Base-by-base conservation (phyloP, 2,797 vertebrate species). In the Hydrocynus forskahlii region DNA sequence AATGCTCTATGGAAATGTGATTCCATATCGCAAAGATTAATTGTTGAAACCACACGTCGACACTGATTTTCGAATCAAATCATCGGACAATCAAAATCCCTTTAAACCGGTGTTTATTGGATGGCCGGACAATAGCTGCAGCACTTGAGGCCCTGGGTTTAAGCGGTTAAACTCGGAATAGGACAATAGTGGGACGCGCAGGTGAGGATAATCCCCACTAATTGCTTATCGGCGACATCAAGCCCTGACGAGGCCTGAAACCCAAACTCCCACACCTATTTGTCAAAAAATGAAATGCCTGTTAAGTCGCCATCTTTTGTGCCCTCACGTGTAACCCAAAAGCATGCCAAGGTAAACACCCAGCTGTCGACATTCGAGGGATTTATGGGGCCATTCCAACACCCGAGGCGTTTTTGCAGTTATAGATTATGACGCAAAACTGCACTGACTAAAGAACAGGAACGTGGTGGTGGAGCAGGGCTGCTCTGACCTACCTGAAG, bases 161-260 rank as follows among this genome's bases (percentile, higher is more conserved):
- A 82, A 84, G 75, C 72, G 62, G 21, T 43, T 78, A 52, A 74
- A 80, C 60, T 76, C 70, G 76, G 50, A 62, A 55, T 21, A 55
- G 23, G 64, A 90, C 91, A 91, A 90, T 85, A 16, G 87, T 8
- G 84, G 21, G 29, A 75, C 62, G 85, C 66, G 59, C 67, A 91
- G 89, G 90, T 92, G 92, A 91, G 83, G 91, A 94, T 94, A 93
- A 95, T 95, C 94, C 91, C 40, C 45, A 87, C 85, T 94, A 93
- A 95, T 94, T 93, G 92, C 88, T 92, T 88, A 93, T 92, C 76
- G 82, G 76, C 78, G 87, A 66, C 86, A 87, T 88, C 90, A 91
- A 89, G 79, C 75, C 80, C 78, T 89, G 81, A 54, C 54, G 50
- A 84, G 71, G 89, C 86, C 87, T 91, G 93, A 94, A 94, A 94